Evolutionary conservation across 2,113 vertebrate species (phyloP), one percentile per base, ranked within the genome.

Genomic region (Carassius gibelio): DNA sequence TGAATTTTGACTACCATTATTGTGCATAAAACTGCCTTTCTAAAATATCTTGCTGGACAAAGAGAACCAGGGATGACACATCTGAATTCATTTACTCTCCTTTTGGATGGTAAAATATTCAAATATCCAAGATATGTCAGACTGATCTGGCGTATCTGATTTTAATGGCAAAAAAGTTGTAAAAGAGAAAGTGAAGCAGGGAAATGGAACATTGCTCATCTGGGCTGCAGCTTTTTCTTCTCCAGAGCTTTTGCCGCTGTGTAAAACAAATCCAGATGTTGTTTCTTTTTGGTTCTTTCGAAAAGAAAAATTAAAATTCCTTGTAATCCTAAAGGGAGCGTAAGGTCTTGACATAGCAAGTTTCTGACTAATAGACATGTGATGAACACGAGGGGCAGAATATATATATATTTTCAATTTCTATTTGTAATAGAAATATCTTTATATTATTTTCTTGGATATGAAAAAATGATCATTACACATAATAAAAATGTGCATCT

Each of bases 231-330:
- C 30, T 57, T 82, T 79, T 48, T 55, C 64, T 10, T 19, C 7
- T 71, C 34, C 15, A 50, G 55, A 26, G 5, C 48, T 38, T 52
- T 5, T 68, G 26, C 88, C 83, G 66, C n/a, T 57, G 75, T 72
- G 38, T 15, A 61, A 82, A 75, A 19, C 21, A 85, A 79, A 68
- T 83, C 76, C 82, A 87, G 57, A 87, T 85, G 85, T 77, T 72
- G 69, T 72, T 50, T 66, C n/a, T 78, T 81, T 66, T 82, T 17
- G 7, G 14, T 26, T 77, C 11, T 30, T 68, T 82, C 23, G 17
- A 76, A 8, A 50, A 36, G 26, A 81, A 30, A 57, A 69, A 69
- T 15, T 8, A 13, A 59, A 72, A 55, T 77, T 76, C 50, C 38
- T 64, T 79, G 4, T 80, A 64, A 64, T 45, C 19, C 64, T 66